These are phyloP conservation scores for Ceryle rudis DNA, from an alignment of 2,797 vertebrate species.

Conservation along the genomic window DNA sequence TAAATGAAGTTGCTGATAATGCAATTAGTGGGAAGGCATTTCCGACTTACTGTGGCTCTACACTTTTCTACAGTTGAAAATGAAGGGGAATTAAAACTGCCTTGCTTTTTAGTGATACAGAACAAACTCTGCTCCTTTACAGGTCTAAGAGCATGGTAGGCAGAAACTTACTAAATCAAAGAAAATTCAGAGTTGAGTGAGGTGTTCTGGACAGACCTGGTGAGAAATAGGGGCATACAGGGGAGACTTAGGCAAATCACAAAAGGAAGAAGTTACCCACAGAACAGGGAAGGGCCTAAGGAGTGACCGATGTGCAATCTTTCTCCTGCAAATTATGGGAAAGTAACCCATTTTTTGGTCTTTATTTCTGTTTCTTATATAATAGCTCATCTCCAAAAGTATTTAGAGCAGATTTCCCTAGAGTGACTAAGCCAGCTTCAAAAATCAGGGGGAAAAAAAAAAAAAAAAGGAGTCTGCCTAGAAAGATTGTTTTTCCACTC, in stretches of 20 bases:
- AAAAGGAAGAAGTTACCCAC: not conserved
- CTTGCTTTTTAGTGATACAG: not conserved
- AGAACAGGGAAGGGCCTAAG: not conserved
- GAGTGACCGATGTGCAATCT: not conserved
- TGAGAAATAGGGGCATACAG: not conserved
- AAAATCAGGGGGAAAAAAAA: not conserved
- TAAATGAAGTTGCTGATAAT: not conserved
- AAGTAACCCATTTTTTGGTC: constrained; percentile 48
- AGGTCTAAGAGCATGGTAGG: not conserved
- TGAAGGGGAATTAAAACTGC: not conserved
- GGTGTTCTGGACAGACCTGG: not conserved
- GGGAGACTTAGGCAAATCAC: not conserved
- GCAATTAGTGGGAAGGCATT: not conserved
- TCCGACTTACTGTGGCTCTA: not conserved
- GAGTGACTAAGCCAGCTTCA: constrained; percentile 32
- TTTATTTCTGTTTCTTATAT: constrained; percentile 56
- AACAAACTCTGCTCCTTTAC: not conserved
- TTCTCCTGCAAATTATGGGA: not conserved
- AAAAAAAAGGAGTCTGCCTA: not conserved
- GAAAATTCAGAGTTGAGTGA: not conserved
- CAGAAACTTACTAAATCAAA: not conserved
- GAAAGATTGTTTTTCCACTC: not conserved
- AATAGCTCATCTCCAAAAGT: constrained; percentile 55
- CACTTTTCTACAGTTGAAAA: not conserved
- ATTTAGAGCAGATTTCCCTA: constrained; percentile 50